Conservation (phyloP, 2,888 invertebrate genomes). For the Mythimna albipuncta region DNA sequence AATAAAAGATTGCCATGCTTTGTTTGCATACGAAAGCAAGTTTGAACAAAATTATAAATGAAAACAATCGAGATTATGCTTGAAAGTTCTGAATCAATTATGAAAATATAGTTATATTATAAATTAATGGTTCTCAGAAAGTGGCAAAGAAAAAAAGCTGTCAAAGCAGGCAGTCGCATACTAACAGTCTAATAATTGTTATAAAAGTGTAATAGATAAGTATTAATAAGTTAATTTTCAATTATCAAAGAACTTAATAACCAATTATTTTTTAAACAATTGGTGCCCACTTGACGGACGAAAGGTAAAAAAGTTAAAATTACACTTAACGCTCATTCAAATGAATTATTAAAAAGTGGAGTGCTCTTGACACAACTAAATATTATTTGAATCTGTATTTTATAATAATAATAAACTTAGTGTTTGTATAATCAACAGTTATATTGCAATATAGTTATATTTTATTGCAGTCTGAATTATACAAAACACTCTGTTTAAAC, state of each 20-base stretch:
- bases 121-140: neutral
- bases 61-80: neutral
- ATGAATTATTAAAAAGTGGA: no score
- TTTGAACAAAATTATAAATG: slow-evolving; percentile 16
- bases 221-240: neutral
- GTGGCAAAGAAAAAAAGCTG: neutral
- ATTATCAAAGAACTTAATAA: no score
- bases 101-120: neutral
- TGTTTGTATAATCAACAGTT: no score
- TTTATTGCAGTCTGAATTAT: neutral
- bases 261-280: no score
- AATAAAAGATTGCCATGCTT: slow-evolving; percentile 36
- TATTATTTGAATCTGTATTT: no score
- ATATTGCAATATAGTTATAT: neutral
- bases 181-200: neutral
- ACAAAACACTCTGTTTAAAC: neutral
- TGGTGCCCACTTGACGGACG: no score
- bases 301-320: no score
- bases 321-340: no score
- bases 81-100: neutral
- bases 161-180: neutral
- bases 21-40: neutral
- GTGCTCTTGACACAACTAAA: no score
- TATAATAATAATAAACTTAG: no score
- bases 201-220: neutral